Percentiles rank a stretch among this genome's conserved stretches.
Evolutionary conservation across 2,113 vertebrate genomes (phyloP).

Genomic region (Balaenoptera acutorostrata): DNA sequence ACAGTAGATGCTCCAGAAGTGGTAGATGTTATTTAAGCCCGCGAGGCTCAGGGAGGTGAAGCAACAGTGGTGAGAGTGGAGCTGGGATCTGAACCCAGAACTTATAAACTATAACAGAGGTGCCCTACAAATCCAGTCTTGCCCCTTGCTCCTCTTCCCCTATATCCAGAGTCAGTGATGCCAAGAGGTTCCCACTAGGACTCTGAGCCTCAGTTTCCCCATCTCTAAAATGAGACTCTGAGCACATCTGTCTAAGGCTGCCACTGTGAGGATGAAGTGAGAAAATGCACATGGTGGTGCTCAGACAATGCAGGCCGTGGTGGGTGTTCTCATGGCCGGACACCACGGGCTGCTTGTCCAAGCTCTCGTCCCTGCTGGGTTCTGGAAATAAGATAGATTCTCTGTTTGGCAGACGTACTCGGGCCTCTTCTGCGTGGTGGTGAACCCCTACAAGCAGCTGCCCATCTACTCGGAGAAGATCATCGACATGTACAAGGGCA

Average conservation of each 20-base stretch:
- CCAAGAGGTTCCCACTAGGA: not conserved
- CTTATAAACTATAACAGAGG: rapidly evolving
- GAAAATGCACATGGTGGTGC: not conserved
- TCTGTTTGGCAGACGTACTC: conserved; percentile 90
- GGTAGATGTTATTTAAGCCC: not conserved
- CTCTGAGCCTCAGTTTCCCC: not conserved
- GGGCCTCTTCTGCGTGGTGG: conserved; percentile 96
- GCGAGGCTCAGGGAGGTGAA: not conserved
- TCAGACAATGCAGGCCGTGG: not conserved
- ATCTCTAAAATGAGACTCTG: not conserved
- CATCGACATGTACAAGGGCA: conserved; percentile 98
- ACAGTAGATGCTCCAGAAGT: rapidly evolving
- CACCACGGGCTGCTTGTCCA: rapidly evolving
- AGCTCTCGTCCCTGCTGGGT: rapidly evolving
- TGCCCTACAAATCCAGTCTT: no score
- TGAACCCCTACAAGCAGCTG: conserved; percentile 96
- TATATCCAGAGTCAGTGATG: rapidly evolving
- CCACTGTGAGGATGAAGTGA: not conserved
- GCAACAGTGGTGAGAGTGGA: not conserved
- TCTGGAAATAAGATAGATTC: not conserved
- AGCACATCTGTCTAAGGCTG: rapidly evolving
- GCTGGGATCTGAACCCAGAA: not conserved
- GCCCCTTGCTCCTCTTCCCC: not conserved
- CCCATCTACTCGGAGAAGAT: conserved; percentile 99
- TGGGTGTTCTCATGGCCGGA: rapidly evolving